Base-by-base conservation (phyloP, 2,888 invertebrate species). In the Agrochola circellaris region DNA sequence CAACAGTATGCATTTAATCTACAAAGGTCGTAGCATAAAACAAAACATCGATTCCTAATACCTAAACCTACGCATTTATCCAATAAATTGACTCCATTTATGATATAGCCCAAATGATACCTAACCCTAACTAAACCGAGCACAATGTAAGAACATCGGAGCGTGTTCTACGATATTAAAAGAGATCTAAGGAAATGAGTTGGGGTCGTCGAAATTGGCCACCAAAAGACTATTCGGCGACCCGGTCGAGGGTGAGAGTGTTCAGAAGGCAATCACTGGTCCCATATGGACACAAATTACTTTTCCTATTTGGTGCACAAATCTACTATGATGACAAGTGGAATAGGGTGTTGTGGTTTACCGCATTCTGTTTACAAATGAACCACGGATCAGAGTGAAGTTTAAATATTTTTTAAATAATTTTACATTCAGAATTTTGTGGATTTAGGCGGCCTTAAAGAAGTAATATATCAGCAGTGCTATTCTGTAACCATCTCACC, bases 241-340 rank as follows among this genome's bases (percentile, higher is more conserved):
- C 85, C 88, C 87, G 91, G 91, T 91, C 90, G 92, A 93, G 94
- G 95, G 94, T 92, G 92, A 88, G 89, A 93, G 93, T 94, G 92
- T 94, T 95, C 93, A 92, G 94, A 93, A 95, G 95, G 95, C 95
- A 96, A 96, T 96, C 96, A 95, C 94, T 89, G 94, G 94, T 94
- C 95, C 96, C 96, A 96, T 96, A 96, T 96, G 96, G 96, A 91
- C 94, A 95, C 95, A 95, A 96, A 96, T 96, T 96, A 96, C 95
- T 95, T 96, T 95, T 95, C 93, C 93, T 93, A 93, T 93, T 93
- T 91, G 92, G 91, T 91, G 86, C 90, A 87, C 92, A 93, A 92
- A 94, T 94, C 92, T 92, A 93, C 93, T 92, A 89, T 93, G 95
- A 95, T 95, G 96, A 96, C 96, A 95, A 93, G 92, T 92, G 90